Evolutionary conservation across 2,888 invertebrate genomes (phyloP).

Genomic region (Andrena camellia): DNA sequence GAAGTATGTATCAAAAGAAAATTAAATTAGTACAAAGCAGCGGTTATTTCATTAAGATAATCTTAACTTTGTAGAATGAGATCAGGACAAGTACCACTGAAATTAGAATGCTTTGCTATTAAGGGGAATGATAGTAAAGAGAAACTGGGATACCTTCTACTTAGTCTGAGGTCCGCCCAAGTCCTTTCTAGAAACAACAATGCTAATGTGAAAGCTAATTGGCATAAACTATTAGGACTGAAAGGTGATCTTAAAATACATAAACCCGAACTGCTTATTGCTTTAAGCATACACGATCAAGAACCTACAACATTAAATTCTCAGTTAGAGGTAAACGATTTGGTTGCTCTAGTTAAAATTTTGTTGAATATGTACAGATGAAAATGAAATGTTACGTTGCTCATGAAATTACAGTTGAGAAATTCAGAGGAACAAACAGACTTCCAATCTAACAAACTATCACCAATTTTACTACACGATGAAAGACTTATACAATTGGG

Average conservation of each 20-base stretch:
- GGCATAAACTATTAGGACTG: slow-evolving; percentile 83
- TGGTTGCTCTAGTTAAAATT: neutral
- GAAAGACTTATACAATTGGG: slow-evolving; percentile 83
- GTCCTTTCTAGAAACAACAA: slow-evolving; percentile 87
- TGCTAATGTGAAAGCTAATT: slow-evolving; percentile 77
- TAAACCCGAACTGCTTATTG: slow-evolving; percentile 82
- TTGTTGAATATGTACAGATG: neutral
- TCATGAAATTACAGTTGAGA: slow-evolving; percentile 33
- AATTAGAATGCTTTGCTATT: slow-evolving; percentile 89
- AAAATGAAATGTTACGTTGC: neutral
- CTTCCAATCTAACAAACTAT: slow-evolving; percentile 37
- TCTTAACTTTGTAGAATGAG: slow-evolving; percentile 87
- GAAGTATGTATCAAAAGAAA: slow-evolving; percentile 85
- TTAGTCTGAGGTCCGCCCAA: slow-evolving; percentile 90
- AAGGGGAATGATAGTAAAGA: slow-evolving; percentile 87
- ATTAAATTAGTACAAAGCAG: slow-evolving; percentile 51
- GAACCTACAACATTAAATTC: slow-evolving; percentile 42
- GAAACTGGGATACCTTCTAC: slow-evolving; percentile 89
- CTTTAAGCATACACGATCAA: slow-evolving; percentile 81
- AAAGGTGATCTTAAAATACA: slow-evolving; percentile 80
- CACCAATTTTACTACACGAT: slow-evolving; percentile 72
- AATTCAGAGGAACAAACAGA: slow-evolving; percentile 6
- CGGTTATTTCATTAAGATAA: slow-evolving; percentile 2
- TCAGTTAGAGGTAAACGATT: slow-evolving; percentile 52
- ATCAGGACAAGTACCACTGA: slow-evolving; percentile 90